These are phyloP conservation scores for Abrostola tripartita DNA, from an alignment of 2,888 invertebrate genomes.

Conservation along the genomic window DNA sequence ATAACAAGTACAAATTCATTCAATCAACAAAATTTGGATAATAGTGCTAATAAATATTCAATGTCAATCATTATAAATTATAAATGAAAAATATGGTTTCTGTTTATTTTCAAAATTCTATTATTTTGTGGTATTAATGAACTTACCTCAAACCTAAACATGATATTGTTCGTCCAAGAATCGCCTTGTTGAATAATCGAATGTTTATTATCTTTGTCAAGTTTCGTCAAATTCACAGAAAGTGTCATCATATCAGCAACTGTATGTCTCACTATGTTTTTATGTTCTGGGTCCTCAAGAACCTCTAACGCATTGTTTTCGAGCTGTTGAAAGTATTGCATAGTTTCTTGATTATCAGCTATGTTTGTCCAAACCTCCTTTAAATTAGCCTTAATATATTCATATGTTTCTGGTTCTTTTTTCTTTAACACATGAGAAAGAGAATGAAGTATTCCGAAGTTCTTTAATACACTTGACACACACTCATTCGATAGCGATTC, in stretches of 20 bases:
- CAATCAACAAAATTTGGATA: too few species aligned
- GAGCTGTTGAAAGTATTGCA: constrained; percentile 23
- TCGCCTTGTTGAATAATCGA: constrained; percentile 69
- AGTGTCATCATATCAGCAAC: constrained; percentile 17
- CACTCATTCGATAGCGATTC: constrained; percentile 58
- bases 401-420: constrained; percentile 60
- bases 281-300: constrained; percentile 55
- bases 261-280: constrained; percentile 49
- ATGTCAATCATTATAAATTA: too few species aligned
- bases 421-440: constrained; percentile 67
- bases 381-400: constrained; percentile 46
- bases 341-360: constrained; percentile 1
- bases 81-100: too few species aligned
- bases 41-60: too few species aligned
- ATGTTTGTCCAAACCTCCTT: constrained; percentile 42
- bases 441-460: constrained; percentile 68
- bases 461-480: constrained; percentile 63
- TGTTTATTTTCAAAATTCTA: too few species aligned
- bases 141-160: constrained; percentile 64
- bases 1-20: too few species aligned
- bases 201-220: constrained; percentile 55
- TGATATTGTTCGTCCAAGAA: constrained; percentile 70
- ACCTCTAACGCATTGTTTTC: constrained; percentile 45
- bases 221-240: constrained; percentile 36
- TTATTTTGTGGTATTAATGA: neutral